These are phyloP conservation scores for Pherbina coryleti DNA, from an alignment of 2,888 invertebrate species.

Conservation along the genomic window DNA sequence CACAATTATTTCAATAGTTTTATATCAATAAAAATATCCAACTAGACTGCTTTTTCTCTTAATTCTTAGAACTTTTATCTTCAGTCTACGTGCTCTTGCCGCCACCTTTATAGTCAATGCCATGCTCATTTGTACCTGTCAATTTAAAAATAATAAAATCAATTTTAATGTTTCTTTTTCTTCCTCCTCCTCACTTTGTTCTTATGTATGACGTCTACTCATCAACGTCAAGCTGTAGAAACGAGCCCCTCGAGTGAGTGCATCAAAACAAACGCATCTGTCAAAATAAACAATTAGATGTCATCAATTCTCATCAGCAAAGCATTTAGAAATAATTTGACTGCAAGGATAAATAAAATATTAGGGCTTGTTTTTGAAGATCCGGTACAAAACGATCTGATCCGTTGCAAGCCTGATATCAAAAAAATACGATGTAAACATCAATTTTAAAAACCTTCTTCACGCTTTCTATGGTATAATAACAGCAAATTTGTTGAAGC, in stretches of 20 bases:
- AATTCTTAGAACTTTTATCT: not conserved
- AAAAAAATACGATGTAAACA: too few species aligned
- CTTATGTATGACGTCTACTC: constrained; percentile 41
- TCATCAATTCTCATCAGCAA: constrained; percentile 63
- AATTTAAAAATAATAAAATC: constrained; percentile 48
- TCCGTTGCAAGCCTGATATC: too few species aligned
- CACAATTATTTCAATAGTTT: too few species aligned
- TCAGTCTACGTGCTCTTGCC: not conserved
- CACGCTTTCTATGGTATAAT: too few species aligned
- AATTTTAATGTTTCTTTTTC: constrained; percentile 15
- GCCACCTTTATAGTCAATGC: not conserved
- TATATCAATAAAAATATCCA: not conserved
- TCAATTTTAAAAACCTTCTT: too few species aligned
- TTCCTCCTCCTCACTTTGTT: not conserved
- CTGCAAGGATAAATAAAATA: constrained; percentile 21
- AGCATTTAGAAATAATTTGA: constrained; percentile 60
- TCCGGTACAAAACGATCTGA: constrained; percentile 32
- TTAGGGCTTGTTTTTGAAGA: constrained; percentile 1
- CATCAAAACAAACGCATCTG: constrained; percentile 50
- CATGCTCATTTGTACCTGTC: constrained; percentile 47
- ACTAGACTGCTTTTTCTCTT: not conserved
- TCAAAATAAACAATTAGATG: constrained; percentile 62
- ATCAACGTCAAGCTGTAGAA: constrained; percentile 38
- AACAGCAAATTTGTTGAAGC: too few species aligned
- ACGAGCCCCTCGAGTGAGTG: constrained; percentile 6